These are phyloP conservation scores for Drosophila sucinea DNA, from an alignment of 1,140 invertebrate genomes.

Conservation along the genomic window DNA sequence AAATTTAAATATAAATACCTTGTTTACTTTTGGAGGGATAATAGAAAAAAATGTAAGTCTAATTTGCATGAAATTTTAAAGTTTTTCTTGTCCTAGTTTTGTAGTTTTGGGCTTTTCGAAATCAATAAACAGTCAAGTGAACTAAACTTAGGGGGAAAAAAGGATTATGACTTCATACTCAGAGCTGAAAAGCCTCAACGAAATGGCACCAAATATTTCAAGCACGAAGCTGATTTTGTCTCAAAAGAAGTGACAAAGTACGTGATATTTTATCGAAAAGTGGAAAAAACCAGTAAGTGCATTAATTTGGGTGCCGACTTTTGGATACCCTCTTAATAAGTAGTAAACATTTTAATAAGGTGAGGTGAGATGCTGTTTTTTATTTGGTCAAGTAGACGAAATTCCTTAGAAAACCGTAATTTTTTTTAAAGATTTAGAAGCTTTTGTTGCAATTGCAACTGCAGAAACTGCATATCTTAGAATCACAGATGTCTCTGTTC, in stretches of 20 bases:
- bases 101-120: neutral
- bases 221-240: conserved; percentile 7
- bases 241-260: conserved; percentile 27
- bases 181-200: neutral
- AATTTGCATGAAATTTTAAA: conserved; percentile 44
- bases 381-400: no score
- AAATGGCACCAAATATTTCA: conserved; percentile 27
- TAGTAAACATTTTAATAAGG: no score
- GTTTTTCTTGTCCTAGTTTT: neutral
- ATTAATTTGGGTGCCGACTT: conserved; percentile 50
- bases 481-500: no score
- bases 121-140: neutral
- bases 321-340: neutral
- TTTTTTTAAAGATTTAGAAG: no score
- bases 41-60: neutral
- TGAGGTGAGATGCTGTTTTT: no score
- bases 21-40: conserved; percentile 17
- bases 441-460: no score
- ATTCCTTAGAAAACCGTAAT: no score
- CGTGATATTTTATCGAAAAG: conserved; percentile 48
- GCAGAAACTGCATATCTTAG: no score
- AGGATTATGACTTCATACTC: conserved; percentile 10
- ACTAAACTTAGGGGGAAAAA: conserved; percentile 6
- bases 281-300: no score
- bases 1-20: conserved; percentile 45